phyloP scores from a whole-genome alignment of 2,113 vertebrate genomes.

The Brachyistius frenatus region DNA sequence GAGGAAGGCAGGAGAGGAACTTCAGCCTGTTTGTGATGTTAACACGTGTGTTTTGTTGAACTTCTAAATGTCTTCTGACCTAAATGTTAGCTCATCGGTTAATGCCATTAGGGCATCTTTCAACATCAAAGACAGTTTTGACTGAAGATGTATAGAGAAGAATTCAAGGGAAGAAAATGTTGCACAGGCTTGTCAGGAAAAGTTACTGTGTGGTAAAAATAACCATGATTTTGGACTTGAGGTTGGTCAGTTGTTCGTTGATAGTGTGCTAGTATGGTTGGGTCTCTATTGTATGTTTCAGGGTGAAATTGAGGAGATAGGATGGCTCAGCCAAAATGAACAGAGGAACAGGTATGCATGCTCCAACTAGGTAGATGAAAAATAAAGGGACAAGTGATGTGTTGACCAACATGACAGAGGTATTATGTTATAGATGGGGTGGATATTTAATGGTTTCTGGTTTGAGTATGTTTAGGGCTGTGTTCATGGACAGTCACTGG shows the following conservation, averaged over 20 bases:
- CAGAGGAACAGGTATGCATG: neutral
- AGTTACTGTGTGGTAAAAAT: neutral
- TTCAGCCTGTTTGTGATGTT: slow-evolving; percentile 38
- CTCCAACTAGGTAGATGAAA: neutral
- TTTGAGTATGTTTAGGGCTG: neutral
- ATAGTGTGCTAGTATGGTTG: neutral
- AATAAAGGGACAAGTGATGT: slow-evolving; percentile 8
- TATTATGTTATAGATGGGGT: neutral
- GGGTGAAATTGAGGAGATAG: slow-evolving; percentile 1
- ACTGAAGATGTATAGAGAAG: neutral
- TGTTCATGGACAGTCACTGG: slow-evolving; percentile 10
- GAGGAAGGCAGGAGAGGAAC: slow-evolving; percentile 34
- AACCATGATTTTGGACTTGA: neutral
- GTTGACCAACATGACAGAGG: slow-evolving; percentile 11
- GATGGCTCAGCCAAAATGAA: neutral
- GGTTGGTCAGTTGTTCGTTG: neutral
- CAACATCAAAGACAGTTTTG: slow-evolving; percentile 4
- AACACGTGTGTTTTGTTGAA: slow-evolving; percentile 54
- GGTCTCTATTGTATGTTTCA: slow-evolving; percentile 1
- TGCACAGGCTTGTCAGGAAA: neutral
- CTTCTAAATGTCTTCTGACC: slow-evolving; percentile 47
- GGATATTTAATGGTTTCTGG: neutral
- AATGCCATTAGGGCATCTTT: slow-evolving; percentile 24
- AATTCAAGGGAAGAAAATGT: neutral
- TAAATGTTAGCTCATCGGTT: slow-evolving; percentile 40